These are phyloP conservation scores for Brachypodius melanocephalos DNA, from an alignment of 2,113 vertebrate species.

Conservation along the genomic window DNA sequence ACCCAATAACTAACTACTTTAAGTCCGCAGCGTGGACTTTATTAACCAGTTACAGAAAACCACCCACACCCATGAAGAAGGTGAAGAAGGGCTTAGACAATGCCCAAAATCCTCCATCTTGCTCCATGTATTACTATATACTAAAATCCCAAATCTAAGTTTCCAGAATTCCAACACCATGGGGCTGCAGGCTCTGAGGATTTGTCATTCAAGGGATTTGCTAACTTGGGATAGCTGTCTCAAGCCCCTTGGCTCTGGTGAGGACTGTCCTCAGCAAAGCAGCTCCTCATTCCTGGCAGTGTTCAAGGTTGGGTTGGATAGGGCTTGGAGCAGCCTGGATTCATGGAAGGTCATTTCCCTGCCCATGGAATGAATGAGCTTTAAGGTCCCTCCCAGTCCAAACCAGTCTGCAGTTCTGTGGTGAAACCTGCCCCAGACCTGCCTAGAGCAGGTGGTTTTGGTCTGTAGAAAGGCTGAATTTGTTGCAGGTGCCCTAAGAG, in stretches of 20 bases:
- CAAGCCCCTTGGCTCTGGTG: rapidly evolving
- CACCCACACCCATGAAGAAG: no score
- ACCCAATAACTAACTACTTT: background rate
- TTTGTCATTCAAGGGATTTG: rapidly evolving
- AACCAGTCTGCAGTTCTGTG: background rate
- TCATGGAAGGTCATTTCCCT: background rate
- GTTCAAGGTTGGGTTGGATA: rapidly evolving
- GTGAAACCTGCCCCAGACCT: background rate
- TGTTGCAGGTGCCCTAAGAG: no score
- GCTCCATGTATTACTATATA: background rate
- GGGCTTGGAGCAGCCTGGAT: background rate
- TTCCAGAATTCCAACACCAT: background rate
- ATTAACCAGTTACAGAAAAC: background rate
- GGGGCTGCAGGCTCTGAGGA: background rate
- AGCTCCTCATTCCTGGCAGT: rapidly evolving
- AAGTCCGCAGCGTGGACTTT: no score
- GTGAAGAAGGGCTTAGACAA: background rate
- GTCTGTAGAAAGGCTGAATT: background rate
- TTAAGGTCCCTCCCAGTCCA: background rate
- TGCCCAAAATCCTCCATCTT: background rate
- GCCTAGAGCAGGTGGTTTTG: no score
- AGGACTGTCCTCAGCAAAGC: background rate
- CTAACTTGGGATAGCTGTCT: background rate
- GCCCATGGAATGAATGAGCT: background rate
- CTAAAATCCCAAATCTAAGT: background rate